Percentiles rank a stretch among this genome's conserved stretches.
Conservation (phyloP, 1,140 invertebrate species). For the Ceratina japonica region DNA sequence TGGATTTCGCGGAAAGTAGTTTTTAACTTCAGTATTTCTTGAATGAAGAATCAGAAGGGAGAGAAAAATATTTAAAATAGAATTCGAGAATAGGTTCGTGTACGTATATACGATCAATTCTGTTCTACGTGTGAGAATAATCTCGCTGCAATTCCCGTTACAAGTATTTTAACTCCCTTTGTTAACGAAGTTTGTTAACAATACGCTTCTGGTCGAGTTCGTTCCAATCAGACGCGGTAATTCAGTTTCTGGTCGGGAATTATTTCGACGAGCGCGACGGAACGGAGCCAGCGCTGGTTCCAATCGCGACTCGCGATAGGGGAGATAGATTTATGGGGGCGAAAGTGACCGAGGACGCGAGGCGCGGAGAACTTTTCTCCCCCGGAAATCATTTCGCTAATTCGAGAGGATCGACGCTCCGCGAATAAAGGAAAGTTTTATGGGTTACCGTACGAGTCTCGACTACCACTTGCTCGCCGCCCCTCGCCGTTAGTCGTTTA, state of each 20-base stretch:
- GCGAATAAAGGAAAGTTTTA: slow-evolving; percentile 35
- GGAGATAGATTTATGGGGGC: slow-evolving; percentile 67
- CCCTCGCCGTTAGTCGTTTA: slow-evolving; percentile 37
- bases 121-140: too few relatives aligned
- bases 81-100: too few relatives aligned
- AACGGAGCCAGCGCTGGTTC: slow-evolving; percentile 33
- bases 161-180: not conserved
- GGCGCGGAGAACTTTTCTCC: slow-evolving; percentile 33
- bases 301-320: slow-evolving; percentile 59
- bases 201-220: slow-evolving; percentile 28
- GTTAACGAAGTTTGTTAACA: slow-evolving; percentile 49
- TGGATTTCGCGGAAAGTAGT: too few relatives aligned
- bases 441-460: not conserved
- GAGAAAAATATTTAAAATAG: not conserved
- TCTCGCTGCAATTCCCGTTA: not conserved
- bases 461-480: slow-evolving; percentile 8
- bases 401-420: slow-evolving; percentile 64
- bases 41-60: not conserved
- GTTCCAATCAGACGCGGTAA: slow-evolving; percentile 43
- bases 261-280: slow-evolving; percentile 50
- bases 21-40: not conserved
- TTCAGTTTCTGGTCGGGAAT: slow-evolving; percentile 46
- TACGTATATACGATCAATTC: too few relatives aligned
- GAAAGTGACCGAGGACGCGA: slow-evolving; percentile 42
- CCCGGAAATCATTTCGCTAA: slow-evolving; percentile 71